These are phyloP conservation scores for Onychomys leucogaster DNA, from an alignment of 2,797 vertebrate genomes.

Conservation along the genomic window DNA sequence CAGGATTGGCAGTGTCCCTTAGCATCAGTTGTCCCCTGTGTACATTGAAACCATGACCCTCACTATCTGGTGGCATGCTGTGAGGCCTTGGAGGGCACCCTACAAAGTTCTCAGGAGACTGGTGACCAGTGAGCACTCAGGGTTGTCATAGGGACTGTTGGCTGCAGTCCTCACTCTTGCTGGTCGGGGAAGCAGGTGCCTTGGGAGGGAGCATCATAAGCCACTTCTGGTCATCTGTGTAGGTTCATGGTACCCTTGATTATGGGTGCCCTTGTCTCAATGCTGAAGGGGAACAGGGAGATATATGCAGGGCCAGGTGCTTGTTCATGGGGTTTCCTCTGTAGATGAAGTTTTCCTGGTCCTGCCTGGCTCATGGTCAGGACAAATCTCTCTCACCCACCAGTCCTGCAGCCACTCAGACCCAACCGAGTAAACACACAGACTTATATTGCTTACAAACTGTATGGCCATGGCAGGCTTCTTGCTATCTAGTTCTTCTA, in stretches of 20 bases:
- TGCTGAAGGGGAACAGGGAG: background rate
- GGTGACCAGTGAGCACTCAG: background rate
- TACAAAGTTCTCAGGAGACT: background rate
- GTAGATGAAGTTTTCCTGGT: no score
- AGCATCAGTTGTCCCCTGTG: no score
- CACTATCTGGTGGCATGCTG: background rate
- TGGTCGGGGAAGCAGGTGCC: rapidly evolving
- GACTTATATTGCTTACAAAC: no score
- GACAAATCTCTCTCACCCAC: no score
- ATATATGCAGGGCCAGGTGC: background rate
- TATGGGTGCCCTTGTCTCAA: no score
- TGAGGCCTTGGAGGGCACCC: background rate
- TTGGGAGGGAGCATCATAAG: background rate
- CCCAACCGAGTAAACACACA: no score
- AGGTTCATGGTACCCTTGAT: background rate
- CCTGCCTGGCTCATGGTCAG: no score
- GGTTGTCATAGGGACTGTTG: rapidly evolving
- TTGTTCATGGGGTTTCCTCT: background rate
- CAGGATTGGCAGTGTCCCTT: no score
- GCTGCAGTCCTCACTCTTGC: background rate
- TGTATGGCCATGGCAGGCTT: no score
- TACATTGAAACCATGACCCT: background rate
- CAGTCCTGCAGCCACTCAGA: no score
- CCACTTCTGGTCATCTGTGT: background rate
- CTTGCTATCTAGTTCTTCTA: no score